Base-by-base conservation (phyloP, 2,113 vertebrate genomes). In the Rhodinocichla rosea region DNA sequence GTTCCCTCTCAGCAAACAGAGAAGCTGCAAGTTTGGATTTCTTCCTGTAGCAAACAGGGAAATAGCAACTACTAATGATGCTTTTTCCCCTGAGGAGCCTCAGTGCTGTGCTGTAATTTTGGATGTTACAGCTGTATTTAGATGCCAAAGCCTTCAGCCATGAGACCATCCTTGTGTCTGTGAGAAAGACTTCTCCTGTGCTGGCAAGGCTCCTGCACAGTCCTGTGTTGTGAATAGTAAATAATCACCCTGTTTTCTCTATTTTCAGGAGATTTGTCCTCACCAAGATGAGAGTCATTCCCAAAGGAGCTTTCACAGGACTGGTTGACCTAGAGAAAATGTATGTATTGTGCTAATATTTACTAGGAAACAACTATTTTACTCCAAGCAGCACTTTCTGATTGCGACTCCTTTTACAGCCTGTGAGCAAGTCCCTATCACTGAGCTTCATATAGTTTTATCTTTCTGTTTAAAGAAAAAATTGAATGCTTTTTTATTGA, bases 231-330 rank as follows among this genome's bases (percentile, higher is more conserved):
- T 67, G 53, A 75, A 65, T 15, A 47, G 40, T 39, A 65, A 83
- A 83, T 96, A 92, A 94, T 68, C 74, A 47, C 42, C 26, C 28
- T 4, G 1, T 94, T 92, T 91, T 95, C 53, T 98, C 91, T 98
- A 7, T 95, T 98, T 98, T 82, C 97, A 98, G 98, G 97, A 98
- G 97, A 74, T 98, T 98, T 94, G 96, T 98, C 63, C 98, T 98
- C 83, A 98, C 98, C 90, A 98, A 97, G 92, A 93, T 98, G 86
- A 98, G 75, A 96, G 95, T 98, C 85, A 97, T 98, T 93, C 96
- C 98, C 26, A 97, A 97, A 97, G 98, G 98, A 97, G 97, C 98
- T 42, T 98, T 98, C 45, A 12, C 92, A 9, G 98, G 98, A 98
- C 97, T 98, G 90, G 74, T 13, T 39, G 97, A 98, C 90, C 96